Base-by-base conservation (phyloP, 2,888 invertebrate species). In the Luperina nickerlii region DNA sequence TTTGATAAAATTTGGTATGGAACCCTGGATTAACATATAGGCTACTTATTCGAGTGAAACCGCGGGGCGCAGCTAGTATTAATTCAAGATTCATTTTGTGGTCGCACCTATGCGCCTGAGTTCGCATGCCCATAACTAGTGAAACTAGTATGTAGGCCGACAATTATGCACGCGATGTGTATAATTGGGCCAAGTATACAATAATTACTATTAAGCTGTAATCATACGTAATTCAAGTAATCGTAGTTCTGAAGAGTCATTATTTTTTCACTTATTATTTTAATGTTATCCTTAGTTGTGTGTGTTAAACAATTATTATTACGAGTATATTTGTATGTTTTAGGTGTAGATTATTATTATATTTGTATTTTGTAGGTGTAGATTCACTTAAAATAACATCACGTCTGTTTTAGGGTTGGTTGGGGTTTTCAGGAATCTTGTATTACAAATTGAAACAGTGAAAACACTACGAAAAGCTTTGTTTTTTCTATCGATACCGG, bases 141-240 rank as follows among this genome's bases (percentile, higher is more conserved):
- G 84, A 86, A 86, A 86, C 85, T 66, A 38, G n/a, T 51, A 48
- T 48, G 66, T 65, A 74, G 27, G 45, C 38, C 73, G 70, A 70
- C 57, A 27, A 66, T 62, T 76, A 84, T 62, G 68, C 88, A 87
- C 86, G 88, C 88, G 68, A 87, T 78, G 74, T 70, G n/a, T 60
- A 57, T 57, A 88, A 87, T 81, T 82, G 69, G 86, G 86, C 85
- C 89, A 89, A 87, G 86, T 82, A 84, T 89, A 79, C 73, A 89
- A 84, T 81, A 82, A 88, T 88, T 85, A 88, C 71, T 76, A 77
- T 78, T 79, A 74, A 80, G 18, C 24, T 20, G 68, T 83, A 87
- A 88, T 87, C 76, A 70, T 82, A 78, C 74, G 73, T 71, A 87
- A 88, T 84, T 74, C 63, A 63, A 51, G 68, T 81, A 84, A 84